A percentile compares a stretch with the other conserved stretches of the same genome.
Conservation (phyloP, 1,140 invertebrate species). For the Papilio dardanus region DNA sequence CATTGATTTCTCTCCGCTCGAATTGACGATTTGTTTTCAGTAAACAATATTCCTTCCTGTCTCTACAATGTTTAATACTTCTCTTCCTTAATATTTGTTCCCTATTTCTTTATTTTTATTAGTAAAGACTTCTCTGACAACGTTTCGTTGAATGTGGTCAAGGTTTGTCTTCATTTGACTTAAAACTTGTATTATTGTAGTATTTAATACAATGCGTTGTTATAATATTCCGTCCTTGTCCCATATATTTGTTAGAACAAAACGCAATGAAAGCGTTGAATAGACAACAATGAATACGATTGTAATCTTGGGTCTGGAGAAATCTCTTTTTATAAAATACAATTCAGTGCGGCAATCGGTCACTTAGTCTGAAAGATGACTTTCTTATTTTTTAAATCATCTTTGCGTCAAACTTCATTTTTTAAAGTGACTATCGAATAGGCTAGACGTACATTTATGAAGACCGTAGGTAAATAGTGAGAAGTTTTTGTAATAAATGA, state of each 20-base stretch:
- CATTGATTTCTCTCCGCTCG: constrained; percentile 6
- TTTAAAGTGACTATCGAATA: too few species aligned
- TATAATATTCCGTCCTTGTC: constrained; percentile 27
- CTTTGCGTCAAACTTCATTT: not conserved
- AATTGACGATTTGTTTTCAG: constrained; percentile 7
- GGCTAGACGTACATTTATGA: too few species aligned
- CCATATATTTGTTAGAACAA: constrained; percentile 24
- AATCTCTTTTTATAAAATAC: not conserved
- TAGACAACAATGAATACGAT: constrained; percentile 32
- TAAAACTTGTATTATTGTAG: not conserved
- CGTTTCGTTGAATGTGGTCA: constrained; percentile 7
- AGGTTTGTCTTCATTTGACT: not conserved
- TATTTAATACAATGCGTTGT: constrained; percentile 21
- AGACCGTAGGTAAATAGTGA: not conserved
- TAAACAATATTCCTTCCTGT: not conserved
- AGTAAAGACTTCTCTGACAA: not conserved
- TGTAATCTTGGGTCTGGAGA: constrained; percentile 27
- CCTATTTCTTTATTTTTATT: not conserved
- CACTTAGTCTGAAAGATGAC: constrained; percentile 1
- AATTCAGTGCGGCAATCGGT: constrained; percentile 21
- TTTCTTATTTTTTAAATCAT: constrained; percentile 20
- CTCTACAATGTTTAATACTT: not conserved
- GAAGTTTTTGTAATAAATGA: constrained; percentile 9
- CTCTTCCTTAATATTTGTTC: not conserved
- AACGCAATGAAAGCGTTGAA: constrained; percentile 16